Conservation (phyloP, 2,797 vertebrate genomes). For the Sebastes steindachneri region DNA sequence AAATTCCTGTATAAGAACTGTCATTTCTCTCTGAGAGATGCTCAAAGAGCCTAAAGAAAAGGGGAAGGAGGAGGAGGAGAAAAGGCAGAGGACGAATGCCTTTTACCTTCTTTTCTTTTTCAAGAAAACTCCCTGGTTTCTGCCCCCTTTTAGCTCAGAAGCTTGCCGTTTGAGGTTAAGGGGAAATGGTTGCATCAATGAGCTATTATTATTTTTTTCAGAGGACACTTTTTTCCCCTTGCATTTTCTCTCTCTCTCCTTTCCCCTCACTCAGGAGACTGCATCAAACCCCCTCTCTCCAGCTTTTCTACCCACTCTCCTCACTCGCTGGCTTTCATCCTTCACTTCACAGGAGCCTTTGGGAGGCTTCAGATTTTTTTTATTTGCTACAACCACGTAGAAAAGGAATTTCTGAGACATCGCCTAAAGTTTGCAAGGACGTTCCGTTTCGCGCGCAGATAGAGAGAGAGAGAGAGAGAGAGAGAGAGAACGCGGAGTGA, state of each 20-base stretch:
- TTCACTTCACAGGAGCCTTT: conserved; percentile 77
- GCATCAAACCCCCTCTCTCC: conserved; percentile 73
- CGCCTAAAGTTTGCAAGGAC: conserved; percentile 80
- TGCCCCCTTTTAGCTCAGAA: conserved; percentile 58
- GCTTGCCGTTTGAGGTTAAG: conserved; percentile 73
- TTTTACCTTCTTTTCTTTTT: conserved; percentile 48
- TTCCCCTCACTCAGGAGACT: conserved; percentile 71
- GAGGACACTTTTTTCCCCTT: conserved; percentile 56
- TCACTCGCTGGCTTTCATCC: conserved; percentile 79
- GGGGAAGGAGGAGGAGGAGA: conserved; percentile 6
- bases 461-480: neutral
- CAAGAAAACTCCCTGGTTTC: conserved; percentile 56
- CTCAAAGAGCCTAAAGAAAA: conserved; percentile 59
- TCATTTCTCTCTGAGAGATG: conserved; percentile 72
- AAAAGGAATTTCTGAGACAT: conserved; percentile 69
- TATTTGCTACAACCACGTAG: conserved; percentile 72
- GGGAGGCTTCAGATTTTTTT: conserved; percentile 72
- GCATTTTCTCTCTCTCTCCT: conserved; percentile 35
- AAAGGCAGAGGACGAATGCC: conserved; percentile 32
- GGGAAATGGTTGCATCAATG: conserved; percentile 78
- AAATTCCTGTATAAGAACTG: conserved; percentile 76
- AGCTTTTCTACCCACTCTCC: conserved; percentile 71
- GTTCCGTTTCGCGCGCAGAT: conserved; percentile 56
- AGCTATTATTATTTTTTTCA: conserved; percentile 60
- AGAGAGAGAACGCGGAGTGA: conserved; percentile 14